Base-by-base conservation (phyloP, 2,113 vertebrate genomes). In the Podocnemis expansa region DNA sequence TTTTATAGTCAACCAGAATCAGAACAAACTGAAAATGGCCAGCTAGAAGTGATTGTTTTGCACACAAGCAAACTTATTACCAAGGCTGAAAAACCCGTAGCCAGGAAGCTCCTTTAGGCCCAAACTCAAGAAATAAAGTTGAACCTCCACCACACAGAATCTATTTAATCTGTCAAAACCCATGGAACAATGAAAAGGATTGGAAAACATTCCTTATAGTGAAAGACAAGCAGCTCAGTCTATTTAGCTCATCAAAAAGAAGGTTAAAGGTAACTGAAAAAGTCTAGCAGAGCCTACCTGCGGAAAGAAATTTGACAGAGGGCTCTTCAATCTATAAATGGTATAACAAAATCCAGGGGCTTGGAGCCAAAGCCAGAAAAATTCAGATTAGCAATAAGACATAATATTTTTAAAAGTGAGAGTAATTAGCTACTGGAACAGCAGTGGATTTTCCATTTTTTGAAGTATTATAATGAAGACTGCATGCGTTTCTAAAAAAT, bases 1-100 rank as follows among this genome's bases (percentile, higher is more conserved):
- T 78, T 96, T 95, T 38, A 88, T 78, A 84, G 25, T 88, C 49
- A 88, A 9, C 41, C 85, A 88, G 78, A 82, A 87, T 45, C 31
- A 41, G 54, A 94, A 89, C 70, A 85, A 85, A 49, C 81, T 75
- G 38, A 90, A n/a, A 94, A 94, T 52, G 63, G 41, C 67, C 5
- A 93, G 76, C 6, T 17, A 85, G 82, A 43, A 82, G 58, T 82
- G 83, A 92, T 17, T 58, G n/a, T 16, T 92, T 60, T 88, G 24
- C 43, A 60, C 21, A 56, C 43, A 92, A 10, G 5, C 5, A 14
- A 55, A 51, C 5, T 11, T 25, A 75, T 1, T 0, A 80, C 81
- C 56, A 29, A n/a, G 29, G 34, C 54, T 84, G 47, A 95, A 89
- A 87, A 80, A 3, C 4, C 58, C 82, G 79, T 10, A 89, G 60